Percentiles rank a stretch among this genome's conserved stretches.
These are phyloP conservation scores for Chlamydotis undulata DNA, from an alignment of 2,113 vertebrate species.

Conservation along the genomic window DNA sequence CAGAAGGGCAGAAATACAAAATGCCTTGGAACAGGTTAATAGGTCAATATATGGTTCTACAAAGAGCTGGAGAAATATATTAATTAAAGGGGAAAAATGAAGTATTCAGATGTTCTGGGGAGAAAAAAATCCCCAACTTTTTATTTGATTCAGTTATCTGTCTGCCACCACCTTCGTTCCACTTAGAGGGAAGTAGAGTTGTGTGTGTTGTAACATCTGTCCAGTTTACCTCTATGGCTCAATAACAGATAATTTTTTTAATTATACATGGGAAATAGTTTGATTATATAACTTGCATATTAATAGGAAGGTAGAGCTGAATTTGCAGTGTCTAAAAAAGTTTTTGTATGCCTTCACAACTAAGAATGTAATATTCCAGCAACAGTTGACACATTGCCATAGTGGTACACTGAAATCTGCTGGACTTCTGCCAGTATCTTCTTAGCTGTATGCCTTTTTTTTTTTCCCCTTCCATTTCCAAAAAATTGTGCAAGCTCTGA, in stretches of 20 bases:
- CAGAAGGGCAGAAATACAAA: not conserved
- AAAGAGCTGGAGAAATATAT: not conserved
- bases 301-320: not conserved
- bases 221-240: not conserved
- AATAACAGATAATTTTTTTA: not conserved
- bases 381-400: not conserved
- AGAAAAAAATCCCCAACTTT: too few species aligned
- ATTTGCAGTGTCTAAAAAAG: not conserved
- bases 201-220: not conserved
- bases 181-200: not conserved
- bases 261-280: not conserved
- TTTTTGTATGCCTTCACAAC: not conserved
- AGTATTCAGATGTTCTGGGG: not conserved
- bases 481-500: not conserved
- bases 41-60: not conserved
- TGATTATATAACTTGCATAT: accelerated
- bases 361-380: not conserved
- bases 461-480: not conserved
- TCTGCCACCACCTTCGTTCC: not conserved
- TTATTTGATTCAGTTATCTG: not conserved
- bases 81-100: not conserved
- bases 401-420: not conserved
- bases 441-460: not conserved
- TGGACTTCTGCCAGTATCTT: not conserved
- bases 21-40: not conserved